Evolutionary conservation across 2,888 invertebrate genomes (phyloP).

Genomic region (Silvanus unidentatus): DNA sequence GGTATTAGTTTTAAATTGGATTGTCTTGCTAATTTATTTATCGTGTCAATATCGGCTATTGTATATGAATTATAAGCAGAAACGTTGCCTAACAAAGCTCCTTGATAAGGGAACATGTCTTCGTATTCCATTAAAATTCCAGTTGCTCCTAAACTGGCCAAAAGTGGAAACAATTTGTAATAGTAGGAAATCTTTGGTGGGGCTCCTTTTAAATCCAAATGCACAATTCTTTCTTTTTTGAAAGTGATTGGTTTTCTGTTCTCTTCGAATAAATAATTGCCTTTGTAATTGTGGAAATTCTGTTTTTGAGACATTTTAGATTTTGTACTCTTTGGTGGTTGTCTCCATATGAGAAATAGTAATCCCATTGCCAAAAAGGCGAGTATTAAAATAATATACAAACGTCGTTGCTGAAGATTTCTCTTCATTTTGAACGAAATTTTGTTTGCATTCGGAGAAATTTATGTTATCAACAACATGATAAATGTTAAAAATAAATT

Average conservation of each 20-base stretch:
- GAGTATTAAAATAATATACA: too few relatives aligned
- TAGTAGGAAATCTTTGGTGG: constrained; percentile 65
- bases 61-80: constrained; percentile 62
- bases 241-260: constrained; percentile 11
- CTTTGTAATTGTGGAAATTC: too few relatives aligned
- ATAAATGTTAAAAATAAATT: too few relatives aligned
- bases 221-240: constrained; percentile 58
- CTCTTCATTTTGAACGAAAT: too few relatives aligned
- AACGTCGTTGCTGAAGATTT: too few relatives aligned
- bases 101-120: constrained; percentile 79
- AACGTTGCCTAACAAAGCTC: constrained; percentile 53
- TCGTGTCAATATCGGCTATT: constrained; percentile 48
- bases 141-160: constrained; percentile 64
- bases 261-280: neutral
- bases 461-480: too few relatives aligned
- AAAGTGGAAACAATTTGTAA: constrained; percentile 54
- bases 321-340: too few relatives aligned
- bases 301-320: too few relatives aligned
- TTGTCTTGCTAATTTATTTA: constrained; percentile 50
- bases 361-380: too few relatives aligned
- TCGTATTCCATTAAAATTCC: constrained; percentile 80
- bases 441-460: too few relatives aligned
- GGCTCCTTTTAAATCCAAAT: constrained; percentile 80
- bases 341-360: too few relatives aligned
- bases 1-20: constrained; percentile 67